Conservation (phyloP, 1,140 invertebrate species). For the Meloidogyne exigua region DNA sequence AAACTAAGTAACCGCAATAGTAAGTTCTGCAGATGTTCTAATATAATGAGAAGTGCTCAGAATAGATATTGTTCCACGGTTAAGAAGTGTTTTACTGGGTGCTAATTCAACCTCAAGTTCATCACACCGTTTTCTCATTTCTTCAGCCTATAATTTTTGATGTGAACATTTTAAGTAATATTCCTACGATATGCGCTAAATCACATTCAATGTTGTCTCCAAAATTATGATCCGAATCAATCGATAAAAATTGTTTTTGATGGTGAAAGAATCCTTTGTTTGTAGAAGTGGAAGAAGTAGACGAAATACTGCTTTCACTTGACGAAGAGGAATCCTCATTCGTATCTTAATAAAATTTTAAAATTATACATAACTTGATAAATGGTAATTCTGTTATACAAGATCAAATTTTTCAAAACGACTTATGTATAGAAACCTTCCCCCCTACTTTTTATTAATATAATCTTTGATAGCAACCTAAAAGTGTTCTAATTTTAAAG, state of each 20-base stretch:
- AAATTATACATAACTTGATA: no score
- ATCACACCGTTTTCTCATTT: constrained; percentile 32
- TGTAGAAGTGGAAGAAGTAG: background rate
- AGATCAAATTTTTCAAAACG: no score
- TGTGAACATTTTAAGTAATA: background rate
- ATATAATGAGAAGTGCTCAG: constrained; percentile 30
- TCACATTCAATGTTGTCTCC: background rate
- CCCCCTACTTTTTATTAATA: no score
- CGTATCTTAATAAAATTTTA: background rate
- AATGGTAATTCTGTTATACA: no score
- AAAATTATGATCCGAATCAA: background rate
- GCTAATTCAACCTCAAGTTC: constrained; percentile 40
- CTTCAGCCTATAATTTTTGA: constrained; percentile 30
- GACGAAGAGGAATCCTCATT: background rate
- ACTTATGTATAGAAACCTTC: no score
- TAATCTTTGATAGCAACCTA: no score
- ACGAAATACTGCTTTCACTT: background rate
- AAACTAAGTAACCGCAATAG: constrained; percentile 22
- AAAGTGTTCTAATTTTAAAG: no score
- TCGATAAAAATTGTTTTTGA: background rate
- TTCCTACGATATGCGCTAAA: background rate
- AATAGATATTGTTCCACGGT: background rate
- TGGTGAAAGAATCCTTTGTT: background rate
- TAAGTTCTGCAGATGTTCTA: constrained; percentile 29
- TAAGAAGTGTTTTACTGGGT: constrained; percentile 32